These are phyloP conservation scores for Paedocypris sp. DNA, from an alignment of 2,113 vertebrate species.

Conservation along the genomic window DNA sequence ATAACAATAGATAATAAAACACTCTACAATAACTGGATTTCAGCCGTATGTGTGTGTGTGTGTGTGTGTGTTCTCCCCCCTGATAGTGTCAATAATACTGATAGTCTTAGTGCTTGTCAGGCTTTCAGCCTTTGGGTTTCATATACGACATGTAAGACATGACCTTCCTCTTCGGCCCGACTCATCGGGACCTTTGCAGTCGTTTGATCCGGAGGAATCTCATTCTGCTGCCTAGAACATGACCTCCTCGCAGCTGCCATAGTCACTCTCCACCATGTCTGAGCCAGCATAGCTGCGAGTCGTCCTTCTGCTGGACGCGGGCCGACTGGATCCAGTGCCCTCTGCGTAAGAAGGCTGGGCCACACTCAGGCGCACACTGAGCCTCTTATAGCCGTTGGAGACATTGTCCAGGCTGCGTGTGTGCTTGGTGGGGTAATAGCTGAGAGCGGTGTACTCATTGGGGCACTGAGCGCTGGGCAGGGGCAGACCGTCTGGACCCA, in stretches of 20 bases:
- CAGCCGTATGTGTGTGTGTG: not conserved
- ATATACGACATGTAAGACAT: not conserved
- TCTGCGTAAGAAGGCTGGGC: constrained; percentile 84
- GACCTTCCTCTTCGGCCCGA: not conserved
- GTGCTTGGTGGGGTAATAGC: constrained; percentile 83
- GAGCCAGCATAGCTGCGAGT: constrained; percentile 65
- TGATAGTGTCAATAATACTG: constrained; percentile 21
- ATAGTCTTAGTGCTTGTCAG: constrained; percentile 31
- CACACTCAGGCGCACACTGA: constrained; percentile 82
- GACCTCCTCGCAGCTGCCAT: constrained; percentile 94
- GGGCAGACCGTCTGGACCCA: constrained; percentile 65
- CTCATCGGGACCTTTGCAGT: not conserved
- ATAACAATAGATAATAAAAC: no score
- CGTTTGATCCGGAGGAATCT: not conserved
- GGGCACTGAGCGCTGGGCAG: constrained; percentile 69
- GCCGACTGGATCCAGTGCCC: constrained; percentile 46
- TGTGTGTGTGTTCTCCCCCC: no score
- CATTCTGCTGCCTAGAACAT: constrained; percentile 70
- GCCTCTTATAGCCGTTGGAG: constrained; percentile 67
- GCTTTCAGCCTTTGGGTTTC: constrained; percentile 4
- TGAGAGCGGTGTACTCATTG: constrained; percentile 87
- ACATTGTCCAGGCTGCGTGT: constrained; percentile 59
- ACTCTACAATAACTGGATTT: not conserved
- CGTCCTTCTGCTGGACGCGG: constrained; percentile 45
- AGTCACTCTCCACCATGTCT: constrained; percentile 88